Evolutionary conservation across 2,797 vertebrate species (phyloP).

Genomic region (Geotrypetes seraphini): DNA sequence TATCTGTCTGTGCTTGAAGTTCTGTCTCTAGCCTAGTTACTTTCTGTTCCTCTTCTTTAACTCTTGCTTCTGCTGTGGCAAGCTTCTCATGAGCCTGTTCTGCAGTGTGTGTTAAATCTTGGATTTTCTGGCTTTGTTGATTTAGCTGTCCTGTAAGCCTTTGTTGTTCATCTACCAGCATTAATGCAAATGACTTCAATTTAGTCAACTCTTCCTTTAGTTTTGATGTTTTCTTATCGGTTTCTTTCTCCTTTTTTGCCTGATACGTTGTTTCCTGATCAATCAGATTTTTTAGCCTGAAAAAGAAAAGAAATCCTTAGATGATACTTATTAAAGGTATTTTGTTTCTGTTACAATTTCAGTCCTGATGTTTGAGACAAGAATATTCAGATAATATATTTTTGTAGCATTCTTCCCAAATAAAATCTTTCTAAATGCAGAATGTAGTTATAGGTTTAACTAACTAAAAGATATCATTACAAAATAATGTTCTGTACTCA

Average conservation of each 20-base stretch:
- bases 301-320: slow-evolving; percentile 27
- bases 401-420: no score
- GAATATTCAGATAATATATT: no score
- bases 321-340: no score
- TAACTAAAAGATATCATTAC: no score
- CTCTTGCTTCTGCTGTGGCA: slow-evolving; percentile 56
- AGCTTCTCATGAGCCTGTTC: slow-evolving; percentile 71
- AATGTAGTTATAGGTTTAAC: no score
- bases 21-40: slow-evolving; percentile 70
- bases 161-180: slow-evolving; percentile 93
- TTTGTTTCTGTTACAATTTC: no score
- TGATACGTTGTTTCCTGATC: slow-evolving; percentile 80
- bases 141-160: slow-evolving; percentile 72
- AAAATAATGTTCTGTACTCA: no score
- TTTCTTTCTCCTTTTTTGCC: slow-evolving; percentile 76
- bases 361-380: no score
- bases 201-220: slow-evolving; percentile 87
- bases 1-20: slow-evolving; percentile 57
- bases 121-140: slow-evolving; percentile 73
- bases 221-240: slow-evolving; percentile 60
- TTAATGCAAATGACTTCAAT: slow-evolving; percentile 89
- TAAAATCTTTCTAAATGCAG: no score
- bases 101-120: slow-evolving; percentile 63
- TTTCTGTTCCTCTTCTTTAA: slow-evolving; percentile 75
- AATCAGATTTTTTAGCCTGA: slow-evolving; percentile 83